Evolutionary conservation across 2,888 invertebrate species (phyloP), one percentile per base, ranked within the genome.

Genomic region (Drosophila lacicola): DNA sequence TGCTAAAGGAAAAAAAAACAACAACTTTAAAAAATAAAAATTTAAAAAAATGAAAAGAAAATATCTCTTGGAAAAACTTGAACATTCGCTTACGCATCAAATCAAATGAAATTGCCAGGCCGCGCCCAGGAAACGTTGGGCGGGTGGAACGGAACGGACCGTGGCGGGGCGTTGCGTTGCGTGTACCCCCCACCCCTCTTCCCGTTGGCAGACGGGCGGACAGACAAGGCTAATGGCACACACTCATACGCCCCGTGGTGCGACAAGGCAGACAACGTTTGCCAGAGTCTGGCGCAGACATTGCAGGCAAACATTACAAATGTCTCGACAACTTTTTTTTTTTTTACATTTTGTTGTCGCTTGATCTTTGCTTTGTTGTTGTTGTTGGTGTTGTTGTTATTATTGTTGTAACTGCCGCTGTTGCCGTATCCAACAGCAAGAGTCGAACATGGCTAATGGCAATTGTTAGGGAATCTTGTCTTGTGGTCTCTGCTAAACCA

Each of bases 381-480:
- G 25, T 50, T 62, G 53, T 29, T 60, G 51, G 33, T 58, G 58
- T 34, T 57, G 50, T 36, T 66, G 62, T 19, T 49, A 29, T 57
- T 58, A 51, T 47, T 65, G 49, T 50, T 69, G 69, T 39, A 39
- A 47, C 34, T 69, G 61, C 65, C 56, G 55, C 60, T 66, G 72
- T 53, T 72, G 72, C 76, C 67, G 74, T 73, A 65, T 70, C 63
- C 76, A 74, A 78, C 70, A 63, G 67, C 67, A 67, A 68, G 62
- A 67, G 47, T 58, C 61, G 54, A 69, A 74, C 69, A 75, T 80
- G 65, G 78, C 80, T 82, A 80, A 80, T 80, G 69, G 75, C 80
- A 74, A 80, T 75, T 81, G 82, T 80, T 82, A 72, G 82, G 67
- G 82, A 78, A 78, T 82, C 82, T 80, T 72, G 82, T 80, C 82